phyloP scores from a whole-genome alignment of 2,113 vertebrate species.

The Delphinus delphis region DNA sequence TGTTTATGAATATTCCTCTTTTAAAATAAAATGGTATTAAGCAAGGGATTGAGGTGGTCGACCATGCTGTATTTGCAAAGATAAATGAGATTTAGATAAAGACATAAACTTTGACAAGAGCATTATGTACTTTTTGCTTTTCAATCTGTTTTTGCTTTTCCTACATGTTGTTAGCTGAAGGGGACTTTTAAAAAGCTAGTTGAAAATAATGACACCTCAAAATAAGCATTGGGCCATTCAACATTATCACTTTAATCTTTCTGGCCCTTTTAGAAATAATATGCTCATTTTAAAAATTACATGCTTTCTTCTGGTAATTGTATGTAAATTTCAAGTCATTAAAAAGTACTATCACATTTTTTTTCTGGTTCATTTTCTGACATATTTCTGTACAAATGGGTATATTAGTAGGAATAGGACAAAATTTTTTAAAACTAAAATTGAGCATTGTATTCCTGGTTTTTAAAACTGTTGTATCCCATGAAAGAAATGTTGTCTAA shows the following conservation, averaged over 20 bases:
- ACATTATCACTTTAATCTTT: not conserved
- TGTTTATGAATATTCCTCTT: not conserved
- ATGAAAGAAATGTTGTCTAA: conserved; percentile 51
- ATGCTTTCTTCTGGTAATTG: not conserved
- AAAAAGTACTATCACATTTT: conserved; percentile 8
- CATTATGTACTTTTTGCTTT: not conserved
- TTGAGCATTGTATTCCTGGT: not conserved
- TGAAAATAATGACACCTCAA: conserved; percentile 12
- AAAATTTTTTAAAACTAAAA: conserved; percentile 52
- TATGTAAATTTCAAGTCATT: not conserved
- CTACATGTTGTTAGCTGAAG: not conserved
- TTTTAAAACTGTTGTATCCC: conserved; percentile 46
- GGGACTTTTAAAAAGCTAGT: not conserved
- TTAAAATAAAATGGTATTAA: not conserved
- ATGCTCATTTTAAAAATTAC: conserved; percentile 7
- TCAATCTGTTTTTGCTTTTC: not conserved
- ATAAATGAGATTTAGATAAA: not conserved
- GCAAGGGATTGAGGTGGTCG: not conserved
- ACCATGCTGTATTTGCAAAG: not conserved
- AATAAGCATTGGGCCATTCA: not conserved
- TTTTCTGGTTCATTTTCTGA: conserved; percentile 42
- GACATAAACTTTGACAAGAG: not conserved
- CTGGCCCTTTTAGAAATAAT: not conserved
- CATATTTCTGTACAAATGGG: conserved; percentile 35
- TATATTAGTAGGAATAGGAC: conserved; percentile 32